A percentile compares a stretch with the other conserved stretches of the same genome.
These are phyloP conservation scores for Chrysolina oricalcia DNA, from an alignment of 2,888 invertebrate species.

Conservation along the genomic window DNA sequence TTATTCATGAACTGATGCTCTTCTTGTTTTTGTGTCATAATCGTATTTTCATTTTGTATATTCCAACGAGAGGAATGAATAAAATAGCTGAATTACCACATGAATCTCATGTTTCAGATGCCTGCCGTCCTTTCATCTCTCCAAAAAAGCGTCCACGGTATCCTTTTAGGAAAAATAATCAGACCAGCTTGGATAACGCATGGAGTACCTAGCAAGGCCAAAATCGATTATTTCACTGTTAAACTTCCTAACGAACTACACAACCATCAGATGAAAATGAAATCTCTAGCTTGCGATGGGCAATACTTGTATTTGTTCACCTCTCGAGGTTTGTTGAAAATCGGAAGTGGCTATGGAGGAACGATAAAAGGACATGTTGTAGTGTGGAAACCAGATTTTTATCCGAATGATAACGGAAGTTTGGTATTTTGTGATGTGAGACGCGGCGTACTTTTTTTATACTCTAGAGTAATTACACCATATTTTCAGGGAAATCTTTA, in stretches of 20 bases:
- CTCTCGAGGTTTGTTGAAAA: constrained; percentile 89
- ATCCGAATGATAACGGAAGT: constrained; percentile 87
- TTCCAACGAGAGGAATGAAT: too few species aligned
- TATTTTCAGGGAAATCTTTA: constrained; percentile 84
- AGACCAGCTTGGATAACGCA: constrained; percentile 92
- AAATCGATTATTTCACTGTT: constrained; percentile 81
- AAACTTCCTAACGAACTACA: constrained; percentile 73
- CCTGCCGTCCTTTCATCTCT: constrained; percentile 89
- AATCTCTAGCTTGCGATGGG: constrained; percentile 91
- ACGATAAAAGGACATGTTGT: constrained; percentile 94
- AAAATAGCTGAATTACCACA: too few species aligned
- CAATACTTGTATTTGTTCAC: constrained; percentile 91
- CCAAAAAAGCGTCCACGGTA: constrained; percentile 92
- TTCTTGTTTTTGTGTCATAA: too few species aligned
- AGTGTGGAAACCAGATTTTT: constrained; percentile 87
- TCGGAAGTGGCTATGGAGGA: constrained; percentile 95
- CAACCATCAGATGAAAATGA: constrained; percentile 71
- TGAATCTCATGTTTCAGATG: constrained; percentile 74
- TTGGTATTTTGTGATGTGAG: constrained; percentile 89
- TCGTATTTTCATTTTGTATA: too few species aligned
- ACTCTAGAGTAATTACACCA: constrained; percentile 51
- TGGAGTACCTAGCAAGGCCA: constrained; percentile 87
- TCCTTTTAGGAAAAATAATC: constrained; percentile 87
- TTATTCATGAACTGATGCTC: too few species aligned
- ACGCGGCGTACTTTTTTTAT: constrained; percentile 48